These are phyloP conservation scores for Halcyon leucocephala DNA, from an alignment of 2,797 vertebrate genomes.

Conservation along the genomic window DNA sequence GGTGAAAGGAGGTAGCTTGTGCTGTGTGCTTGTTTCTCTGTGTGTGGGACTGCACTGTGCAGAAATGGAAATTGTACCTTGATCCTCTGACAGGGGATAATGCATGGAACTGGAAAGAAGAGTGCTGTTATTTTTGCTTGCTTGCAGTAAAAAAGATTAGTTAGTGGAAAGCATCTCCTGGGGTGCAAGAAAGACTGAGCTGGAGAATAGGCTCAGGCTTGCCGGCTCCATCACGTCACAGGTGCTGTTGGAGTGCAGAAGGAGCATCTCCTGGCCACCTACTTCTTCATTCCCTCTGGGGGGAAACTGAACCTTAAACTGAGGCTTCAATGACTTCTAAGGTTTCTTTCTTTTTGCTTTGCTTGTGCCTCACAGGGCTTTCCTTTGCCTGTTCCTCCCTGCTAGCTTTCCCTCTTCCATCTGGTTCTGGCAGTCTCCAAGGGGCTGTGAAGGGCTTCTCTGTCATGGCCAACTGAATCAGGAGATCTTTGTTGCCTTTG, in stretches of 20 bases:
- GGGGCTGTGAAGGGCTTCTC: background rate
- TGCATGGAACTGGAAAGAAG: background rate
- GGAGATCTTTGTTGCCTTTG: background rate
- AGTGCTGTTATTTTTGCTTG: background rate
- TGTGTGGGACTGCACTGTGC: background rate
- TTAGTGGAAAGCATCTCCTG: background rate
- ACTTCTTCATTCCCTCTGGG: background rate
- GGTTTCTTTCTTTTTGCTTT: background rate
- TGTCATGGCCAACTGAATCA: background rate
- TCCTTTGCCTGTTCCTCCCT: background rate
- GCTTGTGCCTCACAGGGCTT: background rate
- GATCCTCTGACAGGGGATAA: background rate
- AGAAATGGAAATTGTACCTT: background rate
- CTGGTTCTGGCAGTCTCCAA: background rate
- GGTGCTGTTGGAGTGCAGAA: background rate
- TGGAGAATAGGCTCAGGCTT: background rate
- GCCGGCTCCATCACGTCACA: background rate
- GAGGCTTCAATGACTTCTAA: background rate
- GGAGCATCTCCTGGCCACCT: rapidly evolving
- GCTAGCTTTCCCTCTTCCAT: background rate
- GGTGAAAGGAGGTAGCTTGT: background rate
- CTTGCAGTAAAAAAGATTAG: background rate
- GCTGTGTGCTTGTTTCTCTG: background rate
- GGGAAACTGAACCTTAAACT: background rate
- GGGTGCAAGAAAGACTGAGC: background rate